Base-by-base conservation (phyloP, 2,888 invertebrate genomes). In the Neocrepidodera transversa region DNA sequence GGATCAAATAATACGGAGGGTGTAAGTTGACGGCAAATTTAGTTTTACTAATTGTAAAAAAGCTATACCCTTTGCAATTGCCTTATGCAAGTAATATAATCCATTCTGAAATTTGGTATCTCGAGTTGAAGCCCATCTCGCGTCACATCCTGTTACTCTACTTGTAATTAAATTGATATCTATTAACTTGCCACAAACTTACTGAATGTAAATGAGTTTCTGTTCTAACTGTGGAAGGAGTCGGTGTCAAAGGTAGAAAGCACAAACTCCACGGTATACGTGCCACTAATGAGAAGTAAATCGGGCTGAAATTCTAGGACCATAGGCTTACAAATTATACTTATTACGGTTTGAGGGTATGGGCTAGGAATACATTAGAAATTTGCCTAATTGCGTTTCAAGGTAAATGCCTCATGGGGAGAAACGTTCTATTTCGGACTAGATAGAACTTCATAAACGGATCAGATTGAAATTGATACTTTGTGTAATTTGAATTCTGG, bases 111-210 rank as follows among this genome's bases (percentile, higher is more conserved):
- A 23, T 52, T 35, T 20, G 20, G 38, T 7, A 16, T 47, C 47
- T 58, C 18, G 20, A 14, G 42, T 49, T 49, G 36, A 45, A 16
- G 16, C 38, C 51, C 52, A 52, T 58, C 52, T 47, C 51, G 47
- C 47, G 58, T 58, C 47, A 58, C 36, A 58, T 58, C 17, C 45
- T 47, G 45, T 52, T 38, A 51, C 45, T n/a, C n/a, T 47, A 32
- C 52, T 58, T 73, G 71, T 74, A 75, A 75, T 75, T 74, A 75
- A 75, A 75, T 72, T 73, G 74, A 74, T 74, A 73, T 73, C 74
- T 72, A 74, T 74, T 74, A 74, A 74, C 69, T 72, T 73, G 66
- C 68, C 68, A 60, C 66, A 61, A 67, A 67, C 64, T 68, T 69
- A 62, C 64, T 68, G 71, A 69, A 70, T 71, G 64, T 65, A 67